phyloP scores from a whole-genome alignment of 1,140 invertebrate genomes.

The Melanaphis sacchari region DNA sequence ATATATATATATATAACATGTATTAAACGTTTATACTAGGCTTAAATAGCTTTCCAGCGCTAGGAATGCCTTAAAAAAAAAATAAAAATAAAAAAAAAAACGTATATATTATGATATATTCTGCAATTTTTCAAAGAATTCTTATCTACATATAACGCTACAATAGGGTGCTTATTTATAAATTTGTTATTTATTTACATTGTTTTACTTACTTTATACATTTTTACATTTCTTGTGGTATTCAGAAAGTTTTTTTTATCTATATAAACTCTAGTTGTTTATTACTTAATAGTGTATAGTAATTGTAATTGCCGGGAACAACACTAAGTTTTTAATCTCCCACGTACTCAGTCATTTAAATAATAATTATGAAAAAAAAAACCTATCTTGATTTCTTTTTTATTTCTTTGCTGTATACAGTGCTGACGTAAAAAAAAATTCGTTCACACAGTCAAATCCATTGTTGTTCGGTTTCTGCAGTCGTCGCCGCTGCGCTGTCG shows the following conservation, averaged over 20 bases:
- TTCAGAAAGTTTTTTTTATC: neutral
- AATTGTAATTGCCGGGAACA: neutral
- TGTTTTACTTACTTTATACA: neutral
- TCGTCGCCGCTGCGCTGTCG: neutral
- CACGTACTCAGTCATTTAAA: neutral
- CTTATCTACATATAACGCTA: neutral
- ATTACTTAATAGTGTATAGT: neutral
- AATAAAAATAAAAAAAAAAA: no score
- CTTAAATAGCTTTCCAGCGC: no score
- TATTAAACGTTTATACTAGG: no score
- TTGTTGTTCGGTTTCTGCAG: constrained; percentile 6
- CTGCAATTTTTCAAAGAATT: neutral
- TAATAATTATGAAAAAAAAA: neutral
- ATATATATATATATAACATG: no score
- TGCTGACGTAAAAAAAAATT: neutral
- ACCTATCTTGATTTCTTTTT: no score
- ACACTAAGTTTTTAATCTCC: neutral
- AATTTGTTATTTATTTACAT: neutral
- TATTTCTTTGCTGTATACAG: neutral
- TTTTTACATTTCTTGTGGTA: neutral
- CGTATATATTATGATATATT: neutral
- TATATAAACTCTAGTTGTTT: neutral
- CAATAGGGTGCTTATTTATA: neutral
- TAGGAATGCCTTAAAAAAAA: no score
- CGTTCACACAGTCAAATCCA: constrained; percentile 30